phyloP scores from a whole-genome alignment of 2,113 vertebrate genomes.

The Garra rufa region DNA sequence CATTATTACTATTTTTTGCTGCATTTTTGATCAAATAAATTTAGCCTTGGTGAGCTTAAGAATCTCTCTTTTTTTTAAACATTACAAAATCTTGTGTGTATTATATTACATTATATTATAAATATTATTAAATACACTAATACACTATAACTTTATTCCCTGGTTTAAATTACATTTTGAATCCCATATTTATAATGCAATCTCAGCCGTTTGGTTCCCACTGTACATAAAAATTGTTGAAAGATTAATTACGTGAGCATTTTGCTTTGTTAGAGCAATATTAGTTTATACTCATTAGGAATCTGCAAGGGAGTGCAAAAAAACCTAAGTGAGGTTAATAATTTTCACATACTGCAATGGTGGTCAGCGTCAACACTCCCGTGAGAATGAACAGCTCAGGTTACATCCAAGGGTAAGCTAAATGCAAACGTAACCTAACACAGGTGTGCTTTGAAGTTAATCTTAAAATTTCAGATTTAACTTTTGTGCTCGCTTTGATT shows the following conservation, averaged over 20 bases:
- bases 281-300: constrained; percentile 7
- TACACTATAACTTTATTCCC: neutral
- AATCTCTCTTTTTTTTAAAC: too few species aligned
- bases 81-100: too few species aligned
- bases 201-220: neutral
- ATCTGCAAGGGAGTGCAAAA: constrained; percentile 13
- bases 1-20: too few species aligned
- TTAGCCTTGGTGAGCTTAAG: too few species aligned
- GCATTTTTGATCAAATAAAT: too few species aligned
- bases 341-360: neutral
- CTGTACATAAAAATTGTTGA: neutral
- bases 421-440: neutral
- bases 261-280: constrained; percentile 11
- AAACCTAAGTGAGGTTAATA: neutral
- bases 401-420: neutral
- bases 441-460: neutral
- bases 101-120: too few species aligned
- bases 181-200: neutral
- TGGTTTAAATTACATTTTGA: neutral
- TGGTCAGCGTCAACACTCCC: neutral
- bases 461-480: neutral
- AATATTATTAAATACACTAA: too few species aligned
- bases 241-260: neutral
- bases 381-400: constrained; percentile 20
- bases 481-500: neutral